These are phyloP conservation scores for Augochlora pura DNA, from an alignment of 1,140 invertebrate species.

Conservation along the genomic window DNA sequence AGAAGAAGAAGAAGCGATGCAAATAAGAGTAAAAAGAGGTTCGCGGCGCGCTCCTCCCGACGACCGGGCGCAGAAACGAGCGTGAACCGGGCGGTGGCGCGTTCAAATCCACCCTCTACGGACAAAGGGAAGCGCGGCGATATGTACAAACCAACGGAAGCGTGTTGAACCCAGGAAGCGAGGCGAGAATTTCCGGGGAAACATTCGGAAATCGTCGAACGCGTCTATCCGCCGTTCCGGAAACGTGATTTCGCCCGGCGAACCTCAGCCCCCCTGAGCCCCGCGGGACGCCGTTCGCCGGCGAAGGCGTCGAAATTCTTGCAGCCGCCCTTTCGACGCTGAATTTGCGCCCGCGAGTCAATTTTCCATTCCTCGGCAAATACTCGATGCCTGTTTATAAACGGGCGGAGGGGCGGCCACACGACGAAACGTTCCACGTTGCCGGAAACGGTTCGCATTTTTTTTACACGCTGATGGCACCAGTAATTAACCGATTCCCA, in stretches of 20 bases:
- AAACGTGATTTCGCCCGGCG: slow-evolving; percentile 60
- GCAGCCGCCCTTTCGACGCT: background rate
- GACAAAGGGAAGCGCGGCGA: slow-evolving; percentile 41
- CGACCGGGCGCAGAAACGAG: slow-evolving; percentile 4
- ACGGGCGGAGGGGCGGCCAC: background rate
- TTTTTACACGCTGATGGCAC: no score
- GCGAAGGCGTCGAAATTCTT: slow-evolving; percentile 33
- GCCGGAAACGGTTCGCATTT: no score
- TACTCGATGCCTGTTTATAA: slow-evolving; percentile 44
- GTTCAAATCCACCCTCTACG: slow-evolving; percentile 17
- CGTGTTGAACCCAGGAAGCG: slow-evolving; percentile 61
- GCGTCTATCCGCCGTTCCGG: slow-evolving; percentile 61
- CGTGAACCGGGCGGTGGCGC: slow-evolving; percentile 1
- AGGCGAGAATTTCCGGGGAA: slow-evolving; percentile 66
- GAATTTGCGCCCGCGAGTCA: slow-evolving; percentile 34
- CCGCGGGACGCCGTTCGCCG: background rate
- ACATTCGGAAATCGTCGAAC: slow-evolving; percentile 67
- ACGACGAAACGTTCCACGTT: background rate
- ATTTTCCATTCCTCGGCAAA: slow-evolving; percentile 38
- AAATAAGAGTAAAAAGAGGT: background rate
- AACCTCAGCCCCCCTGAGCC: background rate
- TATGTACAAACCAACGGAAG: slow-evolving; percentile 63
- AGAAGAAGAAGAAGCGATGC: no score
- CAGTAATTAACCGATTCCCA: no score
- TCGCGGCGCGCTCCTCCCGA: background rate